These are phyloP conservation scores for Cryptocephalus moraei DNA, from an alignment of 2,888 invertebrate genomes.

Conservation along the genomic window DNA sequence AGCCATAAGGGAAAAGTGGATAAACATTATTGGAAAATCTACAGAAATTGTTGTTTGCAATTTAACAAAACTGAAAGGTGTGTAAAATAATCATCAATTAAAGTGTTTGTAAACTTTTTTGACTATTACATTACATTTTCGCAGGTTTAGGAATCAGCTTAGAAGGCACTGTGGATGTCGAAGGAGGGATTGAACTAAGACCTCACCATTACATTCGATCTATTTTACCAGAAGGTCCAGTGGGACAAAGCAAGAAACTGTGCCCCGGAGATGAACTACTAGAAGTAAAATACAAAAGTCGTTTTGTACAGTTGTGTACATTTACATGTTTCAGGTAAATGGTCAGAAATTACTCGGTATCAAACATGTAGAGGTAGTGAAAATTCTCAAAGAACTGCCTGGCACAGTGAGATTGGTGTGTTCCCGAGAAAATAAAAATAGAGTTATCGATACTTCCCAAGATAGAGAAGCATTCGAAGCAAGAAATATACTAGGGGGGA, in stretches of 20 bases:
- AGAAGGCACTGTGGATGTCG: slow-evolving; percentile 95
- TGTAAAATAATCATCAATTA: not conserved
- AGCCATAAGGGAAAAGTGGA: slow-evolving; percentile 70
- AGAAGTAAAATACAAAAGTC: slow-evolving; percentile 50
- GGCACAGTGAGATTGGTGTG: slow-evolving; percentile 86
- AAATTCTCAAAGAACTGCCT: slow-evolving; percentile 87
- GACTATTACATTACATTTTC: not conserved
- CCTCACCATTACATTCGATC: slow-evolving; percentile 99
- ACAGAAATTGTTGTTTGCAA: slow-evolving; percentile 85
- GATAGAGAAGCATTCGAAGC: slow-evolving; percentile 67
- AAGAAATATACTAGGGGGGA: slow-evolving; percentile 75
- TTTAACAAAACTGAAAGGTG: slow-evolving; percentile 75
- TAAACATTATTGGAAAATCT: slow-evolving; percentile 67
- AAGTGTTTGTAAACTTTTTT: not conserved
- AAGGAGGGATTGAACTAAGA: slow-evolving; percentile 89
- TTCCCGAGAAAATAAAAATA: slow-evolving; percentile 54
- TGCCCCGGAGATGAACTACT: slow-evolving; percentile 92
- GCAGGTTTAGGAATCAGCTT: slow-evolving; percentile 79
- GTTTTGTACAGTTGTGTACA: not conserved
- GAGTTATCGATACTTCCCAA: slow-evolving; percentile 66
- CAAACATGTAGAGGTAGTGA: slow-evolving; percentile 93
- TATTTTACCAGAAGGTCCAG: slow-evolving; percentile 92
- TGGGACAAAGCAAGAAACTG: slow-evolving; percentile 83
- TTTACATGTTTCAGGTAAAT: slow-evolving; percentile 62
- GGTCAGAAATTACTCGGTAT: slow-evolving; percentile 84